Base-by-base conservation (phyloP, 2,797 vertebrate species). In the Diplodus sargus region DNA sequence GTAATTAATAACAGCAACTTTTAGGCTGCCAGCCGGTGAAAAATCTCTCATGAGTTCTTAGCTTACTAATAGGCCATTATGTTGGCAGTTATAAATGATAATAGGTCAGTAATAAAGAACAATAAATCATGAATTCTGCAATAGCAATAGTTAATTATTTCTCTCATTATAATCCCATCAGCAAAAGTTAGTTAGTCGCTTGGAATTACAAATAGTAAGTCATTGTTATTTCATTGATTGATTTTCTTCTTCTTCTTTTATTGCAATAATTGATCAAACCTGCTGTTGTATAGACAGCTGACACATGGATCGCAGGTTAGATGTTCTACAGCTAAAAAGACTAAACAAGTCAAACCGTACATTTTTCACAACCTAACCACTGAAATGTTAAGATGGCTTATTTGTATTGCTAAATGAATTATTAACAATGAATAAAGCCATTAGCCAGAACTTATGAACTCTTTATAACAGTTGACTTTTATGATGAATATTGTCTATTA, bases 51-150 rank as follows among this genome's bases (percentile, higher is more conserved):
- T 18, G 28, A 47, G 43, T 16, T 20, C 56, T 57, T 68, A n/a
- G 47, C 42, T 56, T 60, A 42, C 42, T 66, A 66, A 70, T 57
- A 45, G 60, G 53, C 18, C 16, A 54, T 62, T n/a, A 69, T 34
- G 45, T 47, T 20, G 34, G 58, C 42, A 23, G 28, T 45, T 78
- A 42, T 39, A 58, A 59, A 23, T 75, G 12, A 39, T 23, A 34
- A 39, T 22, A 64, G 15, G 1, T 12, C 43, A 34, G 67, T 9
- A 57, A 57, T 62, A 61, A 48, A 63, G 1, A 12, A 4, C 14
- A 67, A 3, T 25, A 42, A 68, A 52, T 4, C 1, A 63, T 47
- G n/a, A 47, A 10, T 20, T 63, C 13, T 47, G 47, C 20, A 23
- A 42, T 28, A 12, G 16, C 20, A 39, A 7, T 3, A 28, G 30